Evolutionary conservation across 2,113 vertebrate genomes (phyloP), one percentile per base, ranked within the genome.

Genomic region (Rostratula benghalensis): DNA sequence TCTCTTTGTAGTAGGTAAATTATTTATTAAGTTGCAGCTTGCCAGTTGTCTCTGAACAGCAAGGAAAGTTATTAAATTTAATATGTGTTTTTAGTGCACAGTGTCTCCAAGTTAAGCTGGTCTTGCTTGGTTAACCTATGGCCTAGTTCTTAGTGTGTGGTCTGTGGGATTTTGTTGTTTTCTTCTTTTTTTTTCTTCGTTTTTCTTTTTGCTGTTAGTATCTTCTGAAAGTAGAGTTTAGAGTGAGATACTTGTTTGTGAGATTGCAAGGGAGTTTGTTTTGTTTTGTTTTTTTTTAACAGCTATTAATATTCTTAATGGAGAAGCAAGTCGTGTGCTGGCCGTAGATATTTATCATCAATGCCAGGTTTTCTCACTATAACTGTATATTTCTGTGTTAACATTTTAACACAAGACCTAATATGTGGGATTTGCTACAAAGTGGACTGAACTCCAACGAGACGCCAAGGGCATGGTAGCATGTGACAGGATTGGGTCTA

Each of bases 21-120:
- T 64, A 94, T 93, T 91, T 76, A 84, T 75, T 84, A 61, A 54
- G 59, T 91, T n/a, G 94, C 33, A 77, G 70, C 65, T 83, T 93
- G 79, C 48, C 76, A 84, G 53, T 74, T 89, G 61, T 54, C 81
- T 87, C 41, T 73, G n/a, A 82, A 63, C 53, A 65, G 48, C 45
- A 82, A 64, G 68, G n/a, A 39, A 89, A 56, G 48, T 79, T 92
- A 84, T 9, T 89, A 61, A 74, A 65, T 78, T 81, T 79, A 80
- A 54, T 83, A 28, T 13, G 28, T 19, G 20, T 80, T 7, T 68
- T 89, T 30, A 75, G 28, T 59, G 33, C 27, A 28, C 37, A 12
- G 21, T 84, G 23, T 64, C 61, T 91, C 25, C 43, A 78, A 81
- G 51, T 39, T 39, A 70, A 60, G 35, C 45, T 79, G 46, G 13